These are phyloP conservation scores for Drosophila borealis DNA, from an alignment of 2,888 invertebrate genomes.

Conservation along the genomic window DNA sequence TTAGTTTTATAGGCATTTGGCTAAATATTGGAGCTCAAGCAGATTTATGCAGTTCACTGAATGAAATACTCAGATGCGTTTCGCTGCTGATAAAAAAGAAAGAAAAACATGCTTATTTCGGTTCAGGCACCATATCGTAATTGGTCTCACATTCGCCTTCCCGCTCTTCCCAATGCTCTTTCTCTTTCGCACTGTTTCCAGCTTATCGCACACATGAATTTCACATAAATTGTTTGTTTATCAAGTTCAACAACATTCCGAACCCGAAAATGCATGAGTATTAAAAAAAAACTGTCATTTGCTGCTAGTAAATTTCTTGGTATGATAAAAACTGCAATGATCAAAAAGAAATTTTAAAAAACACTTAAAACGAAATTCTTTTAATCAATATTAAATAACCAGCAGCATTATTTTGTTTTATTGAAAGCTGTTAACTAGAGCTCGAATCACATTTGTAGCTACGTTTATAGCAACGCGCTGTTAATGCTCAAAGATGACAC, in stretches of 20 bases:
- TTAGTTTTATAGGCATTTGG: constrained; percentile 72
- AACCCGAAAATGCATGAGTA: neutral
- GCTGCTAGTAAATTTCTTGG: too few species aligned
- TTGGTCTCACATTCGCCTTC: neutral
- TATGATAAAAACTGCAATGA: neutral
- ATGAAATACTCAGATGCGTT: constrained; percentile 17
- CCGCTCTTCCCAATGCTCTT: neutral
- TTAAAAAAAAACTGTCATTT: neutral
- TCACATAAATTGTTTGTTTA: constrained; percentile 21
- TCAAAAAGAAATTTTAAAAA: neutral
- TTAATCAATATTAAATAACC: too few species aligned
- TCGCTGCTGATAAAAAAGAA: constrained; percentile 28
- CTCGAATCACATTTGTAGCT: too few species aligned
- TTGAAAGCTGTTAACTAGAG: too few species aligned
- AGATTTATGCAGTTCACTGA: constrained; percentile 50
- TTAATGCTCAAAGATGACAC: too few species aligned
- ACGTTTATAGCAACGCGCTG: too few species aligned
- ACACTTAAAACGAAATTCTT: too few species aligned
- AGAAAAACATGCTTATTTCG: neutral
- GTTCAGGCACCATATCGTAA: constrained; percentile 1
- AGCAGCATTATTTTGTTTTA: too few species aligned
- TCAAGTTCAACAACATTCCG: neutral
- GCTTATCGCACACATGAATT: constrained; percentile 9
- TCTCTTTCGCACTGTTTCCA: neutral
- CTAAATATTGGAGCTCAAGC: constrained; percentile 50